A percentile compares a stretch with the other conserved stretches of the same genome.
Evolutionary conservation across 1,140 invertebrate genomes (phyloP).

Genomic region (Pseudomyrmex sp.): DNA sequence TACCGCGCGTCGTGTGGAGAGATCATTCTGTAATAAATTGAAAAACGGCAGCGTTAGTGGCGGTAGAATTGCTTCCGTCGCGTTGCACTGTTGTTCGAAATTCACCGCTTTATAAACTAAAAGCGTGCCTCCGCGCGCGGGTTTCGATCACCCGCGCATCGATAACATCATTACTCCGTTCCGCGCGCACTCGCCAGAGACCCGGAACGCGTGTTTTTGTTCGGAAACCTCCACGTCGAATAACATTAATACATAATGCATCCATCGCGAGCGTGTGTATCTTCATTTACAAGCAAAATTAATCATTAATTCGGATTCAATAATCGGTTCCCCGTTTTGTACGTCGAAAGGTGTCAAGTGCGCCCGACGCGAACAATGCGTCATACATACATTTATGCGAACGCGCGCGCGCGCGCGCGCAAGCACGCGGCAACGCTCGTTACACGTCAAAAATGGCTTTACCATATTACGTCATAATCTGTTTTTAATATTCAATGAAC

Average conservation of each 20-base stretch:
- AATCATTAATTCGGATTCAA: slow-evolving; percentile 61
- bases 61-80: slow-evolving; percentile 50
- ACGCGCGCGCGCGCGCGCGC: neutral
- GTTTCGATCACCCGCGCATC: slow-evolving; percentile 19
- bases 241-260: slow-evolving; percentile 59
- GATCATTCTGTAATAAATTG: slow-evolving; percentile 57
- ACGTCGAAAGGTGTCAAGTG: slow-evolving; percentile 57
- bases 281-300: slow-evolving; percentile 61
- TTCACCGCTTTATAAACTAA: slow-evolving; percentile 49
- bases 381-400: slow-evolving; percentile 39
- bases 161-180: slow-evolving; percentile 34
- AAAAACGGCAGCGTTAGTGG: slow-evolving; percentile 44
- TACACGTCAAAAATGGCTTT: slow-evolving; percentile 47
- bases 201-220: slow-evolving; percentile 56
- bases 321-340: slow-evolving; percentile 50
- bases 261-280: slow-evolving; percentile 51
- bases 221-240: slow-evolving; percentile 24
- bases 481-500: slow-evolving; percentile 55
- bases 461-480: slow-evolving; percentile 42
- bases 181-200: slow-evolving; percentile 33
- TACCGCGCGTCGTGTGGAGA: neutral
- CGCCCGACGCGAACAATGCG: slow-evolving; percentile 33
- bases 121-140: neutral
- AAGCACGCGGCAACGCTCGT: neutral
- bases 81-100: slow-evolving; percentile 33